Conservation (phyloP, 2,797 vertebrate genomes). For the Siniperca obscura region DNA sequence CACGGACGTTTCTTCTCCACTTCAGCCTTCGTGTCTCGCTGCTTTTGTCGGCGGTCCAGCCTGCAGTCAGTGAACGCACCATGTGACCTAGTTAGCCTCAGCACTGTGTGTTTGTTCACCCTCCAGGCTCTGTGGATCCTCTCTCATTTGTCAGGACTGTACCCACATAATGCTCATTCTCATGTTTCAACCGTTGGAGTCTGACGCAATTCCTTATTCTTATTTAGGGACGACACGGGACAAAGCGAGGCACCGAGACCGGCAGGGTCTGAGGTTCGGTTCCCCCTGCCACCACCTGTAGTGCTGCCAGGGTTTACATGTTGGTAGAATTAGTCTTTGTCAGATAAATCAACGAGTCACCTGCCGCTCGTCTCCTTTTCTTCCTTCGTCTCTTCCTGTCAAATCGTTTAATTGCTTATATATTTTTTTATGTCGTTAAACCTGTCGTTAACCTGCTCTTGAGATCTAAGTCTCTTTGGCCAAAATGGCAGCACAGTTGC, state of each 20-base stretch:
- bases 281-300: neutral
- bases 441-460: neutral
- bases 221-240: neutral
- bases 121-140: conserved; percentile 19
- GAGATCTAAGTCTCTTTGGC: too few species aligned
- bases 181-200: conserved; percentile 35
- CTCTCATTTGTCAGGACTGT: conserved; percentile 16
- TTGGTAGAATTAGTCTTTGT: neutral
- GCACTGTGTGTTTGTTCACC: conserved; percentile 19
- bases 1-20: neutral
- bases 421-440: too few species aligned
- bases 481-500: too few species aligned
- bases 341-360: neutral
- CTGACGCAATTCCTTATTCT: neutral
- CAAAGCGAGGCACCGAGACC: neutral
- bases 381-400: neutral
- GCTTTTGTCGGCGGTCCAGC: conserved; percentile 29
- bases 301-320: neutral
- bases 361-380: neutral
- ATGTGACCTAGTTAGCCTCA: conserved; percentile 53
- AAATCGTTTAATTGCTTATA: neutral
- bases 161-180: conserved; percentile 9
- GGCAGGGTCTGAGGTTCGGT: neutral
- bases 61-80: conserved; percentile 56
- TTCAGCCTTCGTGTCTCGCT: conserved; percentile 7